phyloP scores from a whole-genome alignment of 2,797 vertebrate species.

The Hemitrygon akajei region DNA sequence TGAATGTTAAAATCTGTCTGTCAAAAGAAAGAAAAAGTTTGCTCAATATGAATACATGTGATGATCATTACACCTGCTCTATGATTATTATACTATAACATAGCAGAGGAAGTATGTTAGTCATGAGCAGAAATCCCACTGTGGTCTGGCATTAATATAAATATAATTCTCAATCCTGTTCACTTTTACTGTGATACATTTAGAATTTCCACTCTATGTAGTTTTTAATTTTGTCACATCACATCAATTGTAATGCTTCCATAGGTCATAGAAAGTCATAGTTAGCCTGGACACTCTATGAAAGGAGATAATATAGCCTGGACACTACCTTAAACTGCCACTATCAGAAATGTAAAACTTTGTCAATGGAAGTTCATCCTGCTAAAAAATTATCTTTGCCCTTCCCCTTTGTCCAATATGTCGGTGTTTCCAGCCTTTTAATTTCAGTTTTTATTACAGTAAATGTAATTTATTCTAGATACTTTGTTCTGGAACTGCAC shows the following conservation, averaged over 20 bases:
- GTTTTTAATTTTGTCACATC: not conserved
- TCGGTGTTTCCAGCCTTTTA: not conserved
- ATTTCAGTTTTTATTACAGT: not conserved
- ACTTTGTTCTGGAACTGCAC: not conserved
- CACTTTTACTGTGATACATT: not conserved
- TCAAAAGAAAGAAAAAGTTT: not conserved
- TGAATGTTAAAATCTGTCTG: not conserved
- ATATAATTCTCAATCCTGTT: not conserved
- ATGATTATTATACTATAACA: not conserved
- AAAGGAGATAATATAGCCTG: not conserved
- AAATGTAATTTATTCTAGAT: not conserved
- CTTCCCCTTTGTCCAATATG: not conserved
- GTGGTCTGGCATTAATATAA: not conserved
- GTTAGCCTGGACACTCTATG: not conserved
- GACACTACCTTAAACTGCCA: not conserved
- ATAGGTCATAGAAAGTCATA: not conserved
- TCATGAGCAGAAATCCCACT: not conserved
- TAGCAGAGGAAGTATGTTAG: not conserved
- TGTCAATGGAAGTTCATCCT: not conserved
- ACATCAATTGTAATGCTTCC: not conserved
- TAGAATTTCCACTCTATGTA: not conserved
- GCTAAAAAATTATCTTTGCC: not conserved
- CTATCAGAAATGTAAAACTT: not conserved
- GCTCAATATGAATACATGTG: not conserved
- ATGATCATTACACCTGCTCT: not conserved